Conservation (phyloP, 2,113 vertebrate genomes). For the Solenodon paradoxus region DNA sequence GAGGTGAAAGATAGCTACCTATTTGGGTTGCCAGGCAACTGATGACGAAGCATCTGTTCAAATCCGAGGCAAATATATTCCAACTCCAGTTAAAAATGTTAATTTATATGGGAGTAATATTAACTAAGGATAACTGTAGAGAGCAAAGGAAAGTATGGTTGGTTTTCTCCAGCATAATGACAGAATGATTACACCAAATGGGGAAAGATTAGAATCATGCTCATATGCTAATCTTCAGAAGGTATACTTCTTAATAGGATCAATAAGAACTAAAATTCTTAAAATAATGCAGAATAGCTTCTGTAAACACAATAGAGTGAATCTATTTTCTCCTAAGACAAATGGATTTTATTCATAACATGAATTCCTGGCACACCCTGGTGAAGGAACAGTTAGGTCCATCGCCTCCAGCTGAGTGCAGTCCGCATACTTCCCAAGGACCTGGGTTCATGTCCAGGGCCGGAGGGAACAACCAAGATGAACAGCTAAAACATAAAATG, state of each 20-base stretch:
- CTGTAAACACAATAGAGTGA: background rate
- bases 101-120: constrained; percentile 23
- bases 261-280: constrained; percentile 19
- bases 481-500: too few species aligned
- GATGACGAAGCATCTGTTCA: background rate
- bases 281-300: background rate
- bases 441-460: too few species aligned
- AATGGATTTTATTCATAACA: background rate
- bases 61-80: constrained; percentile 15
- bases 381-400: too few species aligned
- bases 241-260: background rate
- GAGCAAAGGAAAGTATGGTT: background rate
- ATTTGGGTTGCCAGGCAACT: constrained; percentile 47
- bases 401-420: too few species aligned
- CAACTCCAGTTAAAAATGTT: constrained; percentile 18
- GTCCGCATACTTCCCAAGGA: too few species aligned
- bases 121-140: constrained; percentile 38
- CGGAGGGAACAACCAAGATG: too few species aligned
- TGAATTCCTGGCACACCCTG: too few species aligned
- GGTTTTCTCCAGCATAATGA: background rate
- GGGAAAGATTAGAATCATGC: background rate
- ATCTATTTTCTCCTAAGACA: background rate
- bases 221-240: background rate
- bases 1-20: constrained; percentile 36
- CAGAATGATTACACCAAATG: background rate